Conservation (phyloP, 2,797 vertebrate species). For the Cyclura pinguis region DNA sequence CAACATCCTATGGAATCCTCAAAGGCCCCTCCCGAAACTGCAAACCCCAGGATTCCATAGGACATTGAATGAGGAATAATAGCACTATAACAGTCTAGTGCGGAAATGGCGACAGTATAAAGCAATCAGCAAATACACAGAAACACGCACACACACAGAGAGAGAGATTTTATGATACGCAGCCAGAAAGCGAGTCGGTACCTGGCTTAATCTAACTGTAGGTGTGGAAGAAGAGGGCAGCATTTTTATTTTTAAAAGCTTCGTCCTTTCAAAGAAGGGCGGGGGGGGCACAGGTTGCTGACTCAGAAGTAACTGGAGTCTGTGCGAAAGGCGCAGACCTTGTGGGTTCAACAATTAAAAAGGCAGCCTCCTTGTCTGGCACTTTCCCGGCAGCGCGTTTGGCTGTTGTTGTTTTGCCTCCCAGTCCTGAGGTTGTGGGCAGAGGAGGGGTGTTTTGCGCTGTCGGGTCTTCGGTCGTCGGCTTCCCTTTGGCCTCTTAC, state of each 20-base stretch:
- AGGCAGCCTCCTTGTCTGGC: neutral
- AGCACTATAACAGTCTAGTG: no score
- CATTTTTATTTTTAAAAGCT: neutral
- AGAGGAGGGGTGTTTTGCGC: neutral
- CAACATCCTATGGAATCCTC: no score
- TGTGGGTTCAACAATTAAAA: neutral
- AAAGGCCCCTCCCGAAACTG: no score
- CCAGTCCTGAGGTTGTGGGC: neutral
- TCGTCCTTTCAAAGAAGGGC: no score
- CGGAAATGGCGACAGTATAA: no score
- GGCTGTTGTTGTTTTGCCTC: neutral
- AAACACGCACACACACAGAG: no score
- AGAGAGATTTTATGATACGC: no score
- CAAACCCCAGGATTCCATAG: no score
- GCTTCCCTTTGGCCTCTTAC: constrained; percentile 11
- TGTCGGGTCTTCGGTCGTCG: neutral
- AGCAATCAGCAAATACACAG: no score
- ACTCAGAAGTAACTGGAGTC: neutral
- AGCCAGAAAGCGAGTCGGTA: neutral
- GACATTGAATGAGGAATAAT: no score
- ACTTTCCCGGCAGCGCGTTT: neutral
- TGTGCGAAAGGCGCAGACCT: neutral
- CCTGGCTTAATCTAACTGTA: neutral
- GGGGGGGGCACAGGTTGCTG: neutral
- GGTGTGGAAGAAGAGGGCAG: fast-evolving